Percentiles rank a stretch among this genome's conserved stretches.
Evolutionary conservation across 2,888 invertebrate genomes (phyloP).

Genomic region (Hemaris fuciformis): DNA sequence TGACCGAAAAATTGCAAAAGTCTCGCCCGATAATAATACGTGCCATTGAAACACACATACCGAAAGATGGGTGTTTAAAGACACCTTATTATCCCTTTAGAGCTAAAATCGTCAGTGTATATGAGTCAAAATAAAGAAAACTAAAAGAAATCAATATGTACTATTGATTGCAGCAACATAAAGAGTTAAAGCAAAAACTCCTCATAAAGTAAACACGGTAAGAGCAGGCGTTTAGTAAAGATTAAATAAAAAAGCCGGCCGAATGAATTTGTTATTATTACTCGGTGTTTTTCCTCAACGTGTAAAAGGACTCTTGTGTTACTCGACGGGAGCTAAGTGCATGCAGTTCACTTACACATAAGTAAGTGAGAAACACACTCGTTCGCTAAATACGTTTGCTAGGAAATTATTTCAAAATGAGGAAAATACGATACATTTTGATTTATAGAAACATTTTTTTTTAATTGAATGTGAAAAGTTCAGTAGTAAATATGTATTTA

Average conservation of each 20-base stretch:
- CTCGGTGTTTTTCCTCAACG: background rate
- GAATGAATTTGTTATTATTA: background rate
- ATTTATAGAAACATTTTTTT: too few relatives aligned
- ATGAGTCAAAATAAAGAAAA: too few relatives aligned
- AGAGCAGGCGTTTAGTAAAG: background rate
- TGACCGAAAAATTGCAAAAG: too few relatives aligned
- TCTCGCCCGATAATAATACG: too few relatives aligned
- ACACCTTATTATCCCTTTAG: too few relatives aligned
- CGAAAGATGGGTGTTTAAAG: too few relatives aligned
- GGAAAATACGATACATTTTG: too few relatives aligned
- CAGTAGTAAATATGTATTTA: too few relatives aligned
- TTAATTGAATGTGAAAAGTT: too few relatives aligned
- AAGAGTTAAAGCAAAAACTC: background rate
- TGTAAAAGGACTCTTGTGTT: constrained; percentile 31
- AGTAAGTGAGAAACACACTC: constrained; percentile 6
- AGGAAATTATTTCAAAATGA: background rate
- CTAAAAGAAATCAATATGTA: background rate
- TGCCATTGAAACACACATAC: too few relatives aligned
- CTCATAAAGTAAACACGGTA: background rate
- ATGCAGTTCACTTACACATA: constrained; percentile 27
- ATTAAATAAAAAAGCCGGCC: background rate
- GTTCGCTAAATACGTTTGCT: background rate
- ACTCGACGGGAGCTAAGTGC: constrained; percentile 38
- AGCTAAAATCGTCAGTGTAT: too few relatives aligned
- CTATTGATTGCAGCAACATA: background rate